Evolutionary conservation across 2,888 invertebrate genomes (phyloP), one percentile per base, ranked within the genome.

Genomic region (Timema cristinae): DNA sequence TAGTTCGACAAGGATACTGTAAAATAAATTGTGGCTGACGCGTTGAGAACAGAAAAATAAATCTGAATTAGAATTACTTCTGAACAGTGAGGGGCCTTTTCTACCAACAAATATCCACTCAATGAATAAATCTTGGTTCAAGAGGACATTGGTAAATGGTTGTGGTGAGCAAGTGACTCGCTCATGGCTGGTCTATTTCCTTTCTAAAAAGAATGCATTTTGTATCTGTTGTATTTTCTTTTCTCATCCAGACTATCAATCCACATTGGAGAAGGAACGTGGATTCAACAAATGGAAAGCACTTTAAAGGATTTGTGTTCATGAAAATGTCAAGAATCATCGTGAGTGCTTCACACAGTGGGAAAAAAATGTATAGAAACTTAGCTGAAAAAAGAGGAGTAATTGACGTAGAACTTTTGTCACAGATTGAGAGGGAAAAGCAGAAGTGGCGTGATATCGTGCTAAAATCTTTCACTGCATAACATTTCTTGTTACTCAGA

Each of bases 361-460:
- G 68, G 50, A 68, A 68, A 4, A 50, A 68, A 32, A 68, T 52
- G 16, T n/a, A 68, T 9, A 50, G 68, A 13, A 50, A 7, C 0
- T 68, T 51, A 48, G 16, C 50, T 50, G 0, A n/a, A 32, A 48
- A 16, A 5, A 68, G 50, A 51, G 51, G 51, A 50, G 15, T 68
- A 13, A 16, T 50, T 68, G 68, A 68, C 50, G 15, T n/a, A 50
- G 50, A 50, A 50, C 51, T 68, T 50, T 7, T 7, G 6, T 50
- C 68, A 15, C 32, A 51, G 50, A 48, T 51, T 68, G 16, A 68
- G 68, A 50, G 16, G 50, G 68, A 50, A 67, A 68, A 68, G n/a
- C 10, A 68, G 50, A 50, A 51, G 68, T 68, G 68, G 68, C 51
- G 68, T 50, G 16, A 68, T 68, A 68, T 68, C 16, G 1, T 32